Conservation (phyloP, 1,140 invertebrate species). For the Agraylea sexmaculata region DNA sequence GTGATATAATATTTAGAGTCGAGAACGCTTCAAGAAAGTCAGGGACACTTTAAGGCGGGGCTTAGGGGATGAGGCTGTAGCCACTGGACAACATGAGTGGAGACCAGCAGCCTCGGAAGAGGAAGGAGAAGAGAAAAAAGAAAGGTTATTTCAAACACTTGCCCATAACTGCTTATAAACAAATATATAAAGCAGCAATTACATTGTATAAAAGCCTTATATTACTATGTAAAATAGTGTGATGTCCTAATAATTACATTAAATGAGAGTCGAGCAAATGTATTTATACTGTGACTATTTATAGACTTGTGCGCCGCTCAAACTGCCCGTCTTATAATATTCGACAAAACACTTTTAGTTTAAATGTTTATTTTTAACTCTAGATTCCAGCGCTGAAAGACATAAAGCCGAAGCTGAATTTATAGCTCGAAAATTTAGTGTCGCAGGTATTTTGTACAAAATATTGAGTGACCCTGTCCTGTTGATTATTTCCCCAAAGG, state of each 20-base stretch:
- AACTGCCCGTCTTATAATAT: not conserved
- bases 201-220: not conserved
- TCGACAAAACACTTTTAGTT: not conserved
- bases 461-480: not conserved
- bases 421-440: conserved; percentile 17
- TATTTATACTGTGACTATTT: not conserved
- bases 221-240: not conserved
- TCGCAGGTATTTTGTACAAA: conserved; percentile 15
- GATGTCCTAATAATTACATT: not conserved
- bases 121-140: conserved; percentile 57
- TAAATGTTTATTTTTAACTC: conserved; percentile 5
- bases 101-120: conserved; percentile 56
- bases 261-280: not conserved
- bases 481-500: not conserved
- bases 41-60: too few species aligned
- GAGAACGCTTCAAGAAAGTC: too few species aligned
- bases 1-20: too few species aligned
- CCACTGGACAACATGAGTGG: conserved; percentile 51
- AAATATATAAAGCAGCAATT: conserved; percentile 1
- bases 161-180: not conserved
- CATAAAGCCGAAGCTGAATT: conserved; percentile 18
- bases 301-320: not conserved
- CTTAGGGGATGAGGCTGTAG: too few species aligned
- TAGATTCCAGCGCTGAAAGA: conserved; percentile 15
- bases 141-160: conserved; percentile 43